Base-by-base conservation (phyloP, 2,113 vertebrate species). In the Melanerpes formicivorus region DNA sequence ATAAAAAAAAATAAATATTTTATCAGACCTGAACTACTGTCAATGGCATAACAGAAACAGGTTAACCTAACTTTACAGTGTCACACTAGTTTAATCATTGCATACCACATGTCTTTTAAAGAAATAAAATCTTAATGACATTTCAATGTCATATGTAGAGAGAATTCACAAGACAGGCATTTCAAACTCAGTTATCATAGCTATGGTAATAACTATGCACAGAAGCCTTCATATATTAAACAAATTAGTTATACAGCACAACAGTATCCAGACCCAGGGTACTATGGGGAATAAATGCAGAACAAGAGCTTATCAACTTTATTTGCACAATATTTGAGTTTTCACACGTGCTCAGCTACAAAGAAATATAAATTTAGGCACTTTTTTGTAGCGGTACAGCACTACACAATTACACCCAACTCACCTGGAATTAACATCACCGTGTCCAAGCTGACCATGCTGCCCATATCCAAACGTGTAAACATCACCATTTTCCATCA, bases 401-500 rank as follows among this genome's bases (percentile, higher is more conserved):
- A 80, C 62, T 10, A 87, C 5, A 73, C 14, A 58, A 37, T 48
- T 18, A 25, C 0, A 0, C 60, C 18, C 48, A 52, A 37, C 88
- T 78, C 98, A 99, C 99, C 99, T 99, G 92, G 99, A 99, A 98
- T 99, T 99, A 86, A 99, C 99, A 90, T 99, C 99, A 87, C 99
- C 99, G 1, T 99, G 99, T 71, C 99, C 99, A 12, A 99, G 98
- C 42, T 99, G 99, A 16, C 99, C 99, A 46, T 99, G 99, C 84
- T 99, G 99, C 22, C 99, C 99, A 44, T 99, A 99, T 80, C 99
- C 99, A 97, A 99, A 99, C 0, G 99, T 99, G 95, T 99, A 99
- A 93, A 99, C 99, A 72, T 99, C 99, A 85, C 99, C 99, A 84
- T 99, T 99, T 95, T 99, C 99, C 99, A 99, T 99, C 91, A 99